A percentile compares a stretch with the other conserved stretches of the same genome.
Conservation (phyloP, 2,797 vertebrate genomes). For the Tinamus major region DNA sequence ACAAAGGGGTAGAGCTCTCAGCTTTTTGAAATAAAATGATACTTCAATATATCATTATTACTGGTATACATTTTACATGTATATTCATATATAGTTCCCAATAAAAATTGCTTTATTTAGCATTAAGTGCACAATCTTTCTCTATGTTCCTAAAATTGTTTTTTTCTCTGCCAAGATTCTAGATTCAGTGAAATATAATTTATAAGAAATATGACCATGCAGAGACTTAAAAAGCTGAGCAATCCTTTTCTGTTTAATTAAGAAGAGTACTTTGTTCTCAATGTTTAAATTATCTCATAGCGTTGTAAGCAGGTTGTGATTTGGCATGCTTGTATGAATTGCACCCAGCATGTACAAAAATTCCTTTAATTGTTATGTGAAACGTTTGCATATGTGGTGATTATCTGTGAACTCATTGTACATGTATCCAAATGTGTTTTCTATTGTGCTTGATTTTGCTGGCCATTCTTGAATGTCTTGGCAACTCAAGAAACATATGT, state of each 20-base stretch:
- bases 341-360: conserved; percentile 91
- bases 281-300: conserved; percentile 71
- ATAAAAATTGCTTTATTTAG: conserved; percentile 52
- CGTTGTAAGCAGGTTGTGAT: conserved; percentile 83
- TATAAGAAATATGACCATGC: conserved; percentile 47
- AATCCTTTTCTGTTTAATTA: conserved; percentile 63
- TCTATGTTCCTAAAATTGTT: conserved; percentile 42
- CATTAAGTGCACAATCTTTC: conserved; percentile 21
- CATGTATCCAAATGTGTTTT: conserved; percentile 88
- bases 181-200: conserved; percentile 51
- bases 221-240: conserved; percentile 70
- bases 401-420: conserved; percentile 87
- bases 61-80: conserved; percentile 71
- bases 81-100: conserved; percentile 46
- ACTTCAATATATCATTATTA: conserved; percentile 16
- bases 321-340: conserved; percentile 87
- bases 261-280: conserved; percentile 61
- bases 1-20: conserved; percentile 30
- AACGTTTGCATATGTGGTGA: conserved; percentile 90
- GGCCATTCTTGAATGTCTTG: conserved; percentile 84
- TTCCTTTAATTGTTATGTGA: conserved; percentile 86
- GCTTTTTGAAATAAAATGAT: conserved; percentile 44
- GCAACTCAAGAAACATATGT: conserved; percentile 95
- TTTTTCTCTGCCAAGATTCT: conserved; percentile 76
- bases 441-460: conserved; percentile 94